Conservation (phyloP, 2,888 invertebrate genomes). For the Conops quadrifasciatus region DNA sequence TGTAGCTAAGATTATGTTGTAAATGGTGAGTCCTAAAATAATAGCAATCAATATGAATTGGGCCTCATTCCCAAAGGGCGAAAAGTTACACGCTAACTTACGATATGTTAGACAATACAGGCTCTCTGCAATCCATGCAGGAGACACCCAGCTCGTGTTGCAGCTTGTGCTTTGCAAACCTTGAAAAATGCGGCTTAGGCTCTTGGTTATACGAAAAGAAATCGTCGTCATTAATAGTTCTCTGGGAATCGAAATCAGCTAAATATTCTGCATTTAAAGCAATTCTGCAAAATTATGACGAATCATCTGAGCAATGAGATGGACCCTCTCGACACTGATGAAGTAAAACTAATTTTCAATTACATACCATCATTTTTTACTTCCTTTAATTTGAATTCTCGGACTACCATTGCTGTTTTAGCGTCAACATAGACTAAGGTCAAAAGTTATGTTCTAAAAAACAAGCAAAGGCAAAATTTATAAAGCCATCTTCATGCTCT, state of each 20-base stretch:
- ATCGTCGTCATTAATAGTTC: conserved; percentile 57
- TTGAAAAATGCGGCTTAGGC: conserved; percentile 56
- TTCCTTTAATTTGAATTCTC: too few species aligned
- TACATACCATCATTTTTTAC: too few species aligned
- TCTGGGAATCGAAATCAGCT: conserved; percentile 31
- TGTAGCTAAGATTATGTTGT: too few species aligned
- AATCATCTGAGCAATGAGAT: too few species aligned
- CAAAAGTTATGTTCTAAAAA: too few species aligned
- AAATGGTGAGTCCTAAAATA: conserved; percentile 92
- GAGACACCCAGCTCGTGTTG: conserved; percentile 76
- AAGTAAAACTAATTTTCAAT: too few species aligned
- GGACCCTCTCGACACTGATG: too few species aligned
- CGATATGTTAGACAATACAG: conserved; percentile 84
- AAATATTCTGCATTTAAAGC: conserved; percentile 49
- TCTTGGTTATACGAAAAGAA: conserved; percentile 60
- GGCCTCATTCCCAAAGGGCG: conserved; percentile 92
- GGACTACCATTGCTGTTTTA: too few species aligned
- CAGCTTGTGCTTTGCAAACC: conserved; percentile 64
- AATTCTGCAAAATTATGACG: too few species aligned
- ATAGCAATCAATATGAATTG: conserved; percentile 95
- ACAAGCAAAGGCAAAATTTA: too few species aligned
- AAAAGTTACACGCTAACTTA: conserved; percentile 96
- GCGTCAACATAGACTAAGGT: too few species aligned
- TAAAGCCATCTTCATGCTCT: too few species aligned
- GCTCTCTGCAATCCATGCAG: conserved; percentile 77